Conservation (phyloP, 30 jellyfish, hydroid and myxozoan genomes). For the Cassiopea andromeda region DNA sequence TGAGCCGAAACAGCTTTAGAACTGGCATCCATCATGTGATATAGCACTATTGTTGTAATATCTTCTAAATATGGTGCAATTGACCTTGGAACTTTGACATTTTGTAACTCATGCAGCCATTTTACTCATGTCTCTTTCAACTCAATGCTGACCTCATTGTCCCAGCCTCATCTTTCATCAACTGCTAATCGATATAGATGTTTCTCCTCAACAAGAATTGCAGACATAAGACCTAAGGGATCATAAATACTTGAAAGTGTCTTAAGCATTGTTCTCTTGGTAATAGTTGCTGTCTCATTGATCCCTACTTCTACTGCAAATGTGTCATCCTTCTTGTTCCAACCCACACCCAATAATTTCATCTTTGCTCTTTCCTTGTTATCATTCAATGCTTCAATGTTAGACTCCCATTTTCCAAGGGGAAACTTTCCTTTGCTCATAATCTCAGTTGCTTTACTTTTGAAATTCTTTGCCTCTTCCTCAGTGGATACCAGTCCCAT, state of each 20-base stretch:
- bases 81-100: constrained; percentile 52
- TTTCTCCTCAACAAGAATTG: constrained; percentile 43
- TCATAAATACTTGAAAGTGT: constrained; percentile 29
- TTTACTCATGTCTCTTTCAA: constrained; percentile 33
- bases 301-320: constrained; percentile 34
- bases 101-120: constrained; percentile 12
- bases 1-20: constrained; percentile 49
- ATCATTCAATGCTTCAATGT: constrained; percentile 25
- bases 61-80: constrained; percentile 47
- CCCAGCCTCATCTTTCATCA: constrained; percentile 56
- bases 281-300: neutral
- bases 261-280: constrained; percentile 48
- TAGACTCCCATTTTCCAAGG: constrained; percentile 56
- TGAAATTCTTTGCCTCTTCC: constrained; percentile 19
- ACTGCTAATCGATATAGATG: constrained; percentile 61
- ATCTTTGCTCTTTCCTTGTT: constrained; percentile 29
- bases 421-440: constrained; percentile 51
- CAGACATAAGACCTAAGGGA: constrained; percentile 49
- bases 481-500: constrained; percentile 23
- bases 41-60: constrained; percentile 24
- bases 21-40: constrained; percentile 64
- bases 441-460: constrained; percentile 11
- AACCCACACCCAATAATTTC: constrained; percentile 39
- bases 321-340: constrained; percentile 42
- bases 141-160: constrained; percentile 27